Base-by-base conservation (phyloP, 2,888 invertebrate genomes). In the Spialia ferax region DNA sequence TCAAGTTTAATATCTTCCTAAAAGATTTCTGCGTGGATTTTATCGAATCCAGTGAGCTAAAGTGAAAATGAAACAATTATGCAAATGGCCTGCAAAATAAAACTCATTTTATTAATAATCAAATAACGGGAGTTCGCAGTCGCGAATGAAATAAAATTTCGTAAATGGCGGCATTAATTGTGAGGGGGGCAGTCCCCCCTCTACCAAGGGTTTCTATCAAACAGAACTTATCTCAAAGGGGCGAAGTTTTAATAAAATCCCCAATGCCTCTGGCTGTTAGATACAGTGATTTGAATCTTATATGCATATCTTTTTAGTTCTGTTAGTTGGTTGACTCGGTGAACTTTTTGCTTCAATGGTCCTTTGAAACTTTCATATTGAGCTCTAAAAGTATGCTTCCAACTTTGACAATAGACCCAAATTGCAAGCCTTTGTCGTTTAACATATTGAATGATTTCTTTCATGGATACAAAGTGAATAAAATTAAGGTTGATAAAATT, bases 161-260 rank as follows among this genome's bases (percentile, higher is more conserved):
- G 83, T 85, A 88, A 92, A 92, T 89, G 85, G 83, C 80, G 83
- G 85, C 89, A 89, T 91, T 92, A 92, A 91, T 92, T 91, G 88
- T 86, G 74, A 69, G 70, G 73, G 77, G 75, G 77, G 72, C 70
- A 71, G 54, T 45, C 73, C 74, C 76, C 57, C 22, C 48, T 18
- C 20, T 65, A 76, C 76, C 77, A 77, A 84, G 85, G 87, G 82
- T 82, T 88, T 85, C 87, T 90, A 89, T 93, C 91, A 91, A 90
- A 91, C 84, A 87, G 83, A 90, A 89, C 87, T 89, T 89, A 85
- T 90, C 85, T 89, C 84, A 90, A 92, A 91, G 88, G 89, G 90
- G 89, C 84, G 85, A 89, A 93, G 84, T 91, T 93, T 91, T 92
- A 91, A 93, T 92, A 93, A 92, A 93, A 93, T 91, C 86, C 85